These are phyloP conservation scores for Heliconius ismenius DNA, from an alignment of 2,888 invertebrate species.

Conservation along the genomic window DNA sequence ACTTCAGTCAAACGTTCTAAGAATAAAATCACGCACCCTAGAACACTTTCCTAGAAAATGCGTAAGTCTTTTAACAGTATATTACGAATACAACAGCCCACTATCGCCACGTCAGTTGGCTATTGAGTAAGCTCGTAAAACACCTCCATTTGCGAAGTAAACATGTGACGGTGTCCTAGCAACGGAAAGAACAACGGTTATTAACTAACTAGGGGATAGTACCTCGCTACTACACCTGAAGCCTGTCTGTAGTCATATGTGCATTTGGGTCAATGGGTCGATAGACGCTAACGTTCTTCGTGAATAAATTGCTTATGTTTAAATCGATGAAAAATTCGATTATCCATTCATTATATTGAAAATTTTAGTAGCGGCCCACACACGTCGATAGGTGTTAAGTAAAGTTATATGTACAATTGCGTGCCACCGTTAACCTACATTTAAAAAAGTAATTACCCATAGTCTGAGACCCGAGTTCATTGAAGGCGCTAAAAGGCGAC, in stretches of 20 bases:
- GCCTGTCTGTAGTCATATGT: constrained; percentile 34
- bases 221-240: constrained; percentile 38
- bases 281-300: constrained; percentile 31
- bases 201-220: constrained; percentile 42
- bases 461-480: constrained; percentile 64
- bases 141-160: constrained; percentile 35
- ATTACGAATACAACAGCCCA: constrained; percentile 12
- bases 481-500: constrained; percentile 69
- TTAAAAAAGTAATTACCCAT: constrained; percentile 65
- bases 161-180: constrained; percentile 40
- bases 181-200: constrained; percentile 43
- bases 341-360: constrained; percentile 39
- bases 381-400: constrained; percentile 46
- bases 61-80: constrained; percentile 21
- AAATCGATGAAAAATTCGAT: constrained; percentile 35
- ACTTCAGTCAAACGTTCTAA: neutral
- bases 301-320: constrained; percentile 19
- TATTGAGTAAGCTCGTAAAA: constrained; percentile 31
- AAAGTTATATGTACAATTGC: constrained; percentile 57
- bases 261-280: constrained; percentile 47
- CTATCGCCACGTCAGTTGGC: constrained; percentile 21
- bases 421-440: constrained; percentile 76
- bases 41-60: constrained; percentile 21
- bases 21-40: constrained; percentile 17
- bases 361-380: constrained; percentile 44